phyloP scores from a whole-genome alignment of 2,888 invertebrate species.

The Acronicta psi region DNA sequence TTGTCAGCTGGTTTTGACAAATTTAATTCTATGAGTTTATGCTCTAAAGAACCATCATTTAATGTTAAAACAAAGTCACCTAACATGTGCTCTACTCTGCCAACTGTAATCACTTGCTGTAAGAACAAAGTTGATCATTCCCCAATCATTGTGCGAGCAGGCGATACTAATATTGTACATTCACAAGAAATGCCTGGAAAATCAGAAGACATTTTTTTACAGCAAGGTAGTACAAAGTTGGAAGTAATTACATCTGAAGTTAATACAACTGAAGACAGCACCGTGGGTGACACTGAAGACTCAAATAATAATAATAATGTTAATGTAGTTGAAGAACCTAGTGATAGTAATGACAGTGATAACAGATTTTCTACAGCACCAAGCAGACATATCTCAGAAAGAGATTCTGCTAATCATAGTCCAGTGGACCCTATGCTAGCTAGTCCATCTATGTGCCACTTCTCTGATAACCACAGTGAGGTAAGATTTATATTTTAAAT shows the following conservation, averaged over 20 bases:
- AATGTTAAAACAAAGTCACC: slow-evolving; percentile 62
- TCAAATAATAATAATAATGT: slow-evolving; percentile 77
- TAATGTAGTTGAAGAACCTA: slow-evolving; percentile 74
- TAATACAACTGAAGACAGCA: slow-evolving; percentile 63
- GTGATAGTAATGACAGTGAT: slow-evolving; percentile 75
- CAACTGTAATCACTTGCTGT: slow-evolving; percentile 63
- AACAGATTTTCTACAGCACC: slow-evolving; percentile 78
- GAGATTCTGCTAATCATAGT: slow-evolving; percentile 94
- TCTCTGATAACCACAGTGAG: slow-evolving; percentile 92
- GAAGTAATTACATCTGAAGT: slow-evolving; percentile 65
- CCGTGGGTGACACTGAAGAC: slow-evolving; percentile 69
- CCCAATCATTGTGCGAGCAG: slow-evolving; percentile 61
- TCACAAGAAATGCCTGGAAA: slow-evolving; percentile 63
- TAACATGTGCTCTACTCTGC: slow-evolving; percentile 65
- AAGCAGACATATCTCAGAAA: slow-evolving; percentile 80
- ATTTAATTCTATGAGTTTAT: slow-evolving; percentile 57
- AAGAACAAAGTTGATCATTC: slow-evolving; percentile 61
- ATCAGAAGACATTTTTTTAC: slow-evolving; percentile 60
- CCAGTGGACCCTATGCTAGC: slow-evolving; percentile 92
- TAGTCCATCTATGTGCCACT: slow-evolving; percentile 91
- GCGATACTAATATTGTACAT: slow-evolving; percentile 60
- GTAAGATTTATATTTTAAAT: slow-evolving; percentile 70
- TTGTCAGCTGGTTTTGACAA: slow-evolving; percentile 73
- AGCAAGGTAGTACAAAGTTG: slow-evolving; percentile 68
- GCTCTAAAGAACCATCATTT: slow-evolving; percentile 65